Evolutionary conservation across 2,797 vertebrate genomes (phyloP).

Genomic region (Psittacula echo): DNA sequence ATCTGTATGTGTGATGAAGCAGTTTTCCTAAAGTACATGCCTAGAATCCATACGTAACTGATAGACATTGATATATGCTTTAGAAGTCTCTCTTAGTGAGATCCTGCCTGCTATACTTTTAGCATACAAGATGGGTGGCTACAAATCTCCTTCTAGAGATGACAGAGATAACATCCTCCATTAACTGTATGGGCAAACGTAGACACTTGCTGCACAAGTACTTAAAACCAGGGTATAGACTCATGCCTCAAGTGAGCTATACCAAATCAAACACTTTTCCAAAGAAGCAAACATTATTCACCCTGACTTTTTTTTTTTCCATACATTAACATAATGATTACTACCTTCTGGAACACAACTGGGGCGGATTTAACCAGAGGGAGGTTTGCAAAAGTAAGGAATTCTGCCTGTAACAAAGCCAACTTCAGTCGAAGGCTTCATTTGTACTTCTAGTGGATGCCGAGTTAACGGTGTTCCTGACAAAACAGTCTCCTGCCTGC

Average conservation of each 20-base stretch:
- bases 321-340: not conserved
- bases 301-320: conserved; percentile 27
- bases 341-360: not conserved
- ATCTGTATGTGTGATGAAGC: not conserved
- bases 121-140: not conserved
- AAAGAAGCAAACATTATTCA: not conserved
- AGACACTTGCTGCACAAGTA: not conserved
- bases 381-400: not conserved
- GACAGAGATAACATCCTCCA: fast-evolving
- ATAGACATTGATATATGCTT: not conserved
- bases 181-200: not conserved
- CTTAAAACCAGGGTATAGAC: not conserved
- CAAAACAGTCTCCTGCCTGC: not conserved
- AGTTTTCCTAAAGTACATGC: not conserved
- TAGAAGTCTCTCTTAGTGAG: not conserved
- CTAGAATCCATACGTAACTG: not conserved
- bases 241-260: not conserved
- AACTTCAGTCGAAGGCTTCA: not conserved
- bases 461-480: not conserved
- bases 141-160: not conserved
- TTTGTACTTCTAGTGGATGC: not conserved
- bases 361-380: not conserved
- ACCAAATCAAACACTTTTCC: not conserved
- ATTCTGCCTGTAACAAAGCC: not conserved
- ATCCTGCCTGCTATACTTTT: not conserved